phyloP scores from a whole-genome alignment of 2,888 invertebrate genomes.

The Hartigia nigra region DNA sequence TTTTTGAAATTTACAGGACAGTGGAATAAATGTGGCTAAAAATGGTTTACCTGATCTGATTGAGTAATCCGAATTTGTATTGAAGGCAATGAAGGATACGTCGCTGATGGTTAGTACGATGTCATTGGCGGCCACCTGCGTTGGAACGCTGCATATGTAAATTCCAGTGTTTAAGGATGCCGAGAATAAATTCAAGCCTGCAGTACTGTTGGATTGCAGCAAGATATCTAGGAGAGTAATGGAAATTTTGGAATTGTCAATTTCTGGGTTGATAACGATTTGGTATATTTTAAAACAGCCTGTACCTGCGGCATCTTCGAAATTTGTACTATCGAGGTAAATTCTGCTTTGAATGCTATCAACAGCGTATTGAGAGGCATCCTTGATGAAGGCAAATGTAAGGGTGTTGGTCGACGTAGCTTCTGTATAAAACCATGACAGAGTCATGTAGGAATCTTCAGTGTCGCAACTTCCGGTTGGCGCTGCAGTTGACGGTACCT shows the following conservation, averaged over 20 bases:
- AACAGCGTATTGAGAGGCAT: conserved; percentile 31
- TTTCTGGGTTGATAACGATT: not conserved
- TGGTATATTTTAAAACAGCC: not conserved
- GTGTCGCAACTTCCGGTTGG: conserved; percentile 16
- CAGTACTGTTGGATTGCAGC: conserved; percentile 12
- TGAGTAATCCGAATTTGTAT: conserved; percentile 22
- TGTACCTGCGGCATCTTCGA: conserved; percentile 31
- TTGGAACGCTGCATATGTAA: conserved; percentile 31
- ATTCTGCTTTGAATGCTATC: conserved; percentile 31
- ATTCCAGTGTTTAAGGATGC: conserved; percentile 23
- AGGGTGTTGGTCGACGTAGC: conserved; percentile 3
- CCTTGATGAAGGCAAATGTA: conserved; percentile 27
- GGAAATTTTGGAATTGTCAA: not conserved
- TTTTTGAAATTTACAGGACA: not conserved
- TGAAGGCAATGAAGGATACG: conserved; percentile 42
- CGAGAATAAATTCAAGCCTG: conserved; percentile 32
- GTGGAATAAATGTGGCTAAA: not conserved
- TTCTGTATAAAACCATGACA: conserved; percentile 14
- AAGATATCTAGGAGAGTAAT: conserved; percentile 16
- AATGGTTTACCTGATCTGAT: conserved; percentile 32
- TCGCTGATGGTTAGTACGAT: conserved; percentile 32
- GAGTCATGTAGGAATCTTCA: conserved; percentile 10
- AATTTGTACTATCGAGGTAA: conserved; percentile 26
- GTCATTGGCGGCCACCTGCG: conserved; percentile 16
- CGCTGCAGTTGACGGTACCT: conserved; percentile 10